A percentile compares a stretch with the other conserved stretches of the same genome.
These are phyloP conservation scores for Glomeris maerens DNA, from an alignment of 1,140 invertebrate species.

Conservation along the genomic window DNA sequence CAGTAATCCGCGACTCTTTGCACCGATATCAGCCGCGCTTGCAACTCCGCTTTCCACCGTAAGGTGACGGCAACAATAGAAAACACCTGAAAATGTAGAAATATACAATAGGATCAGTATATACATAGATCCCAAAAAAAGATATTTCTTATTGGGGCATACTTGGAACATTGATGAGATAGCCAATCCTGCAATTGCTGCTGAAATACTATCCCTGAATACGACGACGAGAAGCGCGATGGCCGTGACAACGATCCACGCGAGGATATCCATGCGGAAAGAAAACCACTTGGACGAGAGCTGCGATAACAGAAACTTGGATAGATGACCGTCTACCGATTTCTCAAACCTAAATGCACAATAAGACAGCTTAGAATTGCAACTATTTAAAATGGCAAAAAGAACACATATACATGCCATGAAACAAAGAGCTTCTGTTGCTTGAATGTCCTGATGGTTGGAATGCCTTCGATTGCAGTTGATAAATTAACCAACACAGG, in stretches of 20 bases:
- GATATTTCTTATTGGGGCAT: too few species aligned
- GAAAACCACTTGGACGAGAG: constrained; percentile 32
- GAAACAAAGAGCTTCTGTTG: constrained; percentile 23
- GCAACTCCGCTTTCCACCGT: constrained; percentile 39
- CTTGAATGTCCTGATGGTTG: constrained; percentile 23
- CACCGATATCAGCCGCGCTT: constrained; percentile 41
- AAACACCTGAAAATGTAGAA: constrained; percentile 40
- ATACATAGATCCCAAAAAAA: not conserved
- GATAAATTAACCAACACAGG: constrained; percentile 28
- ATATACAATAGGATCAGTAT: too few species aligned
- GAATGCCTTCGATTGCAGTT: constrained; percentile 22
- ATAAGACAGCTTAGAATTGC: not conserved
- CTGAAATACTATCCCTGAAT: constrained; percentile 28
- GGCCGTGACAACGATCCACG: constrained; percentile 25
- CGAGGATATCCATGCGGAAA: constrained; percentile 32
- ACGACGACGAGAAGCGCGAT: constrained; percentile 36
- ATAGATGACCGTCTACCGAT: constrained; percentile 21
- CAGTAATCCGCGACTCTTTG: constrained; percentile 39
- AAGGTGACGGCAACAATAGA: constrained; percentile 41
- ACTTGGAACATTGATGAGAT: constrained; percentile 36
- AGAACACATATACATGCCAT: constrained; percentile 14
- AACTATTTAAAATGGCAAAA: constrained; percentile 5
- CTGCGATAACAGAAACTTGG: constrained; percentile 22
- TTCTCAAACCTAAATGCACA: constrained; percentile 19
- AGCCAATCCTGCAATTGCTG: constrained; percentile 38